Percentiles rank a stretch among this genome's conserved stretches.
Evolutionary conservation across 2,113 vertebrate genomes (phyloP).

Genomic region (Cyanoderma ruficeps): DNA sequence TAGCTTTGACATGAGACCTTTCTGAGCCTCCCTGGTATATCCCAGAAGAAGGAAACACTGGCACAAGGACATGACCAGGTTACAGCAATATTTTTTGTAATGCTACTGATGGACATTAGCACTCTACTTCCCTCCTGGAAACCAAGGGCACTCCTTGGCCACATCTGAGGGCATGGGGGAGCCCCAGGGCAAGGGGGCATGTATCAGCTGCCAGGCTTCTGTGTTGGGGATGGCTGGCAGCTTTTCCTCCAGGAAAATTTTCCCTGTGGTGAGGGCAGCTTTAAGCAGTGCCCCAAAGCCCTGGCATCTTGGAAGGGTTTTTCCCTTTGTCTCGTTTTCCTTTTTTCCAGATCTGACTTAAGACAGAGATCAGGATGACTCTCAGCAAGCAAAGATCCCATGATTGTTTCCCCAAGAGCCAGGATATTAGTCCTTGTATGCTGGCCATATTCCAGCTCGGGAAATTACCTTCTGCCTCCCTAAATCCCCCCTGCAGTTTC

Average conservation of each 20-base stretch:
- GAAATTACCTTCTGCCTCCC: conserved; percentile 76
- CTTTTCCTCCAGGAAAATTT: background rate
- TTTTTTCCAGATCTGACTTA: conserved; percentile 29
- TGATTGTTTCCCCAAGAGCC: conserved; percentile 57
- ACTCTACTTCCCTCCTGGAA: background rate
- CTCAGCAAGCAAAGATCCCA: conserved; percentile 48
- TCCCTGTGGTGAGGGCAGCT: background rate
- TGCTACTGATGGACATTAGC: background rate
- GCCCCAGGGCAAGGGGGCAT: background rate
- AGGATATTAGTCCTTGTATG: conserved; percentile 60
- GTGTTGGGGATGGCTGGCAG: background rate
- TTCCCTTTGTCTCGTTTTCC: conserved; percentile 34
- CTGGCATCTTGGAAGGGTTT: background rate
- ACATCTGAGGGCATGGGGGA: background rate
- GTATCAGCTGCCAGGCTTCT: background rate
- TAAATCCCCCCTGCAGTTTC: conserved; percentile 65
- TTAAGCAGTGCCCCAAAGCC: background rate
- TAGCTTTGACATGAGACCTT: background rate
- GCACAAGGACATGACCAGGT: background rate
- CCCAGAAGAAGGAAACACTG: background rate
- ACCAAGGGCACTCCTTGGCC: background rate
- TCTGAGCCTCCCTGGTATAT: background rate
- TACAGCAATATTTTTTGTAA: background rate
- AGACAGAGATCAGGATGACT: conserved; percentile 25
- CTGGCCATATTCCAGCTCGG: conserved; percentile 68